Conservation (phyloP, 1,140 invertebrate genomes). For the Apis mellifera region DNA sequence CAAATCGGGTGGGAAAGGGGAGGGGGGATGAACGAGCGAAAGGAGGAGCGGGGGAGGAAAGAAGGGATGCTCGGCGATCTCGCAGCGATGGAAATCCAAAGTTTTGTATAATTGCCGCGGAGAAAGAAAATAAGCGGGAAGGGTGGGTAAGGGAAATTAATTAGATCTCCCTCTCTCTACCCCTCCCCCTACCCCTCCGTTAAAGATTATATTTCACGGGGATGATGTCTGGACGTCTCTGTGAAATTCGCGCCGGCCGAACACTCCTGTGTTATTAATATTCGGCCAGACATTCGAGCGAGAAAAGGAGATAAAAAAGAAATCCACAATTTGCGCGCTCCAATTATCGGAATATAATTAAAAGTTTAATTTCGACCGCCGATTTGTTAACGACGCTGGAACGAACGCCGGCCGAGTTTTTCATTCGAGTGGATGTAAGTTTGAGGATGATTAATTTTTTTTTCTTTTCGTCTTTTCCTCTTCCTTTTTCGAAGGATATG, state of each 20-base stretch:
- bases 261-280: slow-evolving; percentile 4
- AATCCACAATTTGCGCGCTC: background rate
- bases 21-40: background rate
- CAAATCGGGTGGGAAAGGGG: slow-evolving; percentile 21
- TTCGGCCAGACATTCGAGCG: background rate
- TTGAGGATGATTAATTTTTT: background rate
- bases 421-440: too few species aligned
- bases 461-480: background rate
- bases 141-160: slow-evolving; percentile 19
- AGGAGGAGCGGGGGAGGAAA: too few species aligned
- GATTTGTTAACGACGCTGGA: slow-evolving; percentile 6
- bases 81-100: slow-evolving; percentile 38
- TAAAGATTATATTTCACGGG: slow-evolving; percentile 30
- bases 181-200: background rate
- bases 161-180: background rate
- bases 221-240: background rate
- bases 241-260: background rate
- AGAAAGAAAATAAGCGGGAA: slow-evolving; percentile 30
- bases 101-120: slow-evolving; percentile 46
- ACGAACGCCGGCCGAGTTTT: background rate
- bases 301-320: background rate
- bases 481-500: background rate
- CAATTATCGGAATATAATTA: slow-evolving; percentile 38
- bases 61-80: too few species aligned
- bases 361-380: slow-evolving; percentile 15